phyloP scores from a whole-genome alignment of 2,113 vertebrate genomes.

The Gymnobelideus leadbeateri region DNA sequence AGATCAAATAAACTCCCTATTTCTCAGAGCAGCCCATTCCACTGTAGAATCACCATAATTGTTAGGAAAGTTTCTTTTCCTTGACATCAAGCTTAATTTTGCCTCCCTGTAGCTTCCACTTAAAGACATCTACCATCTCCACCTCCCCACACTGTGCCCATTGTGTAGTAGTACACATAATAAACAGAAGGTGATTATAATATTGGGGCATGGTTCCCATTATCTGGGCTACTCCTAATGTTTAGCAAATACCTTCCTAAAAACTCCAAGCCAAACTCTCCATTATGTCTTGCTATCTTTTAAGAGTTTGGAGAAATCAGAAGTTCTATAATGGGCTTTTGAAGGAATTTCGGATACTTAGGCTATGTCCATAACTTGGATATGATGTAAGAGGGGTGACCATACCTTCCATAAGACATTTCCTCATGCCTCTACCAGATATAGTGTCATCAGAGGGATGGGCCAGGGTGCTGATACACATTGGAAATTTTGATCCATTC shows the following conservation, averaged over 20 bases:
- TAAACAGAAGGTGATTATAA: not conserved
- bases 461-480: no score
- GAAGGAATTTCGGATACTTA: not conserved
- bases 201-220: not conserved
- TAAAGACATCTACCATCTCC: not conserved
- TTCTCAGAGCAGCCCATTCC: not conserved
- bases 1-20: not conserved
- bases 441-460: no score
- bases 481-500: no score
- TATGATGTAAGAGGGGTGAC: no score
- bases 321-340: not conserved
- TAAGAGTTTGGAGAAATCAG: not conserved
- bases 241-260: not conserved
- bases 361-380: not conserved
- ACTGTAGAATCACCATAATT: not conserved
- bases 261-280: not conserved
- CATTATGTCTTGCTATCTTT: not conserved
- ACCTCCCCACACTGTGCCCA: not conserved
- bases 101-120: not conserved
- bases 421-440: no score
- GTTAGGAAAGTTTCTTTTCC: not conserved
- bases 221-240: not conserved
- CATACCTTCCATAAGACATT: no score
- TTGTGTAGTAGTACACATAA: not conserved
- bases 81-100: not conserved